phyloP scores from a whole-genome alignment of 2,797 vertebrate genomes.

The Apogon hyalosoma region DNA sequence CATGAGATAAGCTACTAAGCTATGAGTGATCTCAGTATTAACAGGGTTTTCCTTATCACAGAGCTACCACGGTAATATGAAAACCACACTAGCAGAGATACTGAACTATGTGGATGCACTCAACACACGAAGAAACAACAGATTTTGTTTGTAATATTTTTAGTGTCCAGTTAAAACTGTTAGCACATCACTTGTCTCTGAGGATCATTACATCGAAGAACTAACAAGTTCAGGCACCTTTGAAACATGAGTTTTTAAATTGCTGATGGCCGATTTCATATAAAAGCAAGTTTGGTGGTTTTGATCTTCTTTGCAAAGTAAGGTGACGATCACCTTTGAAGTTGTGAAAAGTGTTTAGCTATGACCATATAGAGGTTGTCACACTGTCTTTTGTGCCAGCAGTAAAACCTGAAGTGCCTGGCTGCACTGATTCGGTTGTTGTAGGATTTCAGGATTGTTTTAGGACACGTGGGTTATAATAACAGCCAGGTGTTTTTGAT shows the following conservation, averaged over 20 bases:
- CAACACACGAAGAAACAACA: not conserved
- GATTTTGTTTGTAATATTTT: too few relatives aligned
- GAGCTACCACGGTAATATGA: slow-evolving; percentile 2
- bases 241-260: not conserved
- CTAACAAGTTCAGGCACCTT: not conserved
- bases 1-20: slow-evolving; percentile 21
- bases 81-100: not conserved
- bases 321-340: too few relatives aligned
- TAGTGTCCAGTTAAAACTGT: too few relatives aligned
- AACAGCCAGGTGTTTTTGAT: too few relatives aligned
- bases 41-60: slow-evolving; percentile 1
- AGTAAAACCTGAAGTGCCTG: too few relatives aligned
- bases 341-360: too few relatives aligned
- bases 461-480: too few relatives aligned
- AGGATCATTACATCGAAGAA: not conserved
- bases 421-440: too few relatives aligned
- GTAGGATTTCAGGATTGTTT: too few relatives aligned
- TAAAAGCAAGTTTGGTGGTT: not conserved
- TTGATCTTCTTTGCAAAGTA: not conserved
- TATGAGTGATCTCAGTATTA: slow-evolving; percentile 11
- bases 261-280: too few relatives aligned
- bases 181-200: not conserved
- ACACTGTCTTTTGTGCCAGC: too few relatives aligned
- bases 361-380: too few relatives aligned
- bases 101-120: not conserved